Evolutionary conservation across 2,113 vertebrate species (phyloP), one percentile per base, ranked within the genome.

Genomic region (Parus major): DNA sequence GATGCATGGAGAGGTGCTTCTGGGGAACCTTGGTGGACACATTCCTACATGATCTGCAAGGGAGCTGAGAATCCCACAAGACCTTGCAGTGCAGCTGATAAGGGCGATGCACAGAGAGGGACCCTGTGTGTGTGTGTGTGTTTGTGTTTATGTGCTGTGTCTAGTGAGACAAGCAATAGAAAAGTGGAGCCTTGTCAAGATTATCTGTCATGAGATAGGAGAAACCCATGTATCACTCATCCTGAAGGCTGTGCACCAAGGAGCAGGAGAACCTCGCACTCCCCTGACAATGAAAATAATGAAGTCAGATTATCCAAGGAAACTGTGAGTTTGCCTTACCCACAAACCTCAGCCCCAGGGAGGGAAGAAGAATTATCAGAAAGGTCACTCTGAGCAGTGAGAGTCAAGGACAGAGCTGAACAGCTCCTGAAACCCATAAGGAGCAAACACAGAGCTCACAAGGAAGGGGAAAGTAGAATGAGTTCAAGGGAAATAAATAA

Each of bases 261-360:
- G 71, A 97, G 93, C 93, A 90, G 96, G 95, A 96, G 96, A 97
- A 96, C 88, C 89, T 97, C 80, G 53, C 2, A 50, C 86, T 97
- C 92, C 76, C 70, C 69, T 96, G 97, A 97, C 97, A 97, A 97
- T 95, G 95, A 96, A 96, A 97, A 97, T 97, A 97, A 98, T 97
- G 97, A 98, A 98, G 97, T 98, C 97, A 86, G 89, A 97, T 98
- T 98, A 97, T 95, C 97, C 92, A 96, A 97, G 97, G 94, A 97
- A 98, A 94, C 93, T 86, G 80, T 53, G 92, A 97, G 93, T 97
- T 97, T 97, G 95, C 97, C 96, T 94, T 97, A 96, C 95, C 94
- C 95, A 96, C 96, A 95, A 97, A 96, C 95, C 95, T 97, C 94
- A 97, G 96, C 90, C 91, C 66, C 73, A 76, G 96, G 50, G 82